Evolutionary conservation across 2,888 invertebrate species (phyloP).

Genomic region (Tethea ocularis): DNA sequence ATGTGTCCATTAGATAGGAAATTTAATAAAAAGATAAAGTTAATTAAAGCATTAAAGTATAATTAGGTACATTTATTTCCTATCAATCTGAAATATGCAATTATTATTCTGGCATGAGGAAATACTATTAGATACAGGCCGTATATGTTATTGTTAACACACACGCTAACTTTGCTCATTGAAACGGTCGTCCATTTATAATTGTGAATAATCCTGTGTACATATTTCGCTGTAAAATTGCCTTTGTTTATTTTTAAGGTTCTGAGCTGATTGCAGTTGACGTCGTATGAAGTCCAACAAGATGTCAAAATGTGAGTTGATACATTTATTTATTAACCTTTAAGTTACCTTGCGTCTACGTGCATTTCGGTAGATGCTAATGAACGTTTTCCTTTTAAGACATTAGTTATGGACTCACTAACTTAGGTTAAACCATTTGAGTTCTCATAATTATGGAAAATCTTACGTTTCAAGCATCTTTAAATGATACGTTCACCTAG

Average conservation of each 20-base stretch:
- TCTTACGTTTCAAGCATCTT: not conserved
- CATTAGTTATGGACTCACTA: too few species aligned
- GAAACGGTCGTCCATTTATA: not conserved
- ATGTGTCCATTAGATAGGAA: too few species aligned
- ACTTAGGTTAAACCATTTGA: too few species aligned
- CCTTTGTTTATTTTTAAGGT: constrained; percentile 37
- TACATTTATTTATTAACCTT: constrained; percentile 9
- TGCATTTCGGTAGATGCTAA: not conserved
- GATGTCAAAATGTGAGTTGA: constrained; percentile 54
- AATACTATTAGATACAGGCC: not conserved
- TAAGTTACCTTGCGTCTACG: not conserved
- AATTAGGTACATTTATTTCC: not conserved
- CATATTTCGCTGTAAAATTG: not conserved
- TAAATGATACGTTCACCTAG: not conserved
- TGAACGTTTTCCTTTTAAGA: not conserved
- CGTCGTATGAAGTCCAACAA: constrained; percentile 24
- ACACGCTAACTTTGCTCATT: constrained; percentile 6
- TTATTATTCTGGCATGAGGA: constrained; percentile 8
- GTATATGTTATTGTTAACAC: constrained; percentile 13
- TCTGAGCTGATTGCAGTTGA: constrained; percentile 29
- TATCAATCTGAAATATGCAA: not conserved
- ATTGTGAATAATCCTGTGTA: not conserved
- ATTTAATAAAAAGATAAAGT: too few species aligned
- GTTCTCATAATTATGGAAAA: not conserved
- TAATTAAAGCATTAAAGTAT: too few species aligned